Evolutionary conservation across 2,113 vertebrate species (phyloP), one percentile per base, ranked within the genome.

Genomic region (Barbus barbus): DNA sequence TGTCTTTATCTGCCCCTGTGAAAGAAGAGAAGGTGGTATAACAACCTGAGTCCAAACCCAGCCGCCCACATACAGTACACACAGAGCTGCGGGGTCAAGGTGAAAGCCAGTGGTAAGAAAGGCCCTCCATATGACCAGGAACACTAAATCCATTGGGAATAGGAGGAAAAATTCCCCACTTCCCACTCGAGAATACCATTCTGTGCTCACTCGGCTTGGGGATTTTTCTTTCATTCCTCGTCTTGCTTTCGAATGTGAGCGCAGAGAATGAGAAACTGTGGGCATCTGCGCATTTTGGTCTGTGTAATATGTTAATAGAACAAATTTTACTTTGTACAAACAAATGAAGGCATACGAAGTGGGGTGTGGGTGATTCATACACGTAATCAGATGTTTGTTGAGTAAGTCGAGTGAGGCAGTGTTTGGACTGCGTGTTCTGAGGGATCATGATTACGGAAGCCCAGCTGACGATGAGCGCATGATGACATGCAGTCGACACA

Each of bases 121-220:
- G 75, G 13, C 46, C n/a, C 36, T 77, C 38, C 67, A 14, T 87
- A 13, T 76, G 14, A 26, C 67, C 60, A 87, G 48, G 36, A 79
- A 78, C 65, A 63, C 48, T 33, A 36, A 65, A n/a, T n/a, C n/a
- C n/a, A n/a, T n/a, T n/a, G n/a, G n/a, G n/a, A n/a, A n/a, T n/a
- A n/a, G n/a, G n/a, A n/a, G n/a, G n/a, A n/a, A 69, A 85, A 85
- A 85, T 87, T 87, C 84, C 86, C 46, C 5, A 26, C 86, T 83
- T 83, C 84, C 83, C 38, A 85, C 86, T 83, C n/a, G 24, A 48
- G 31, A 82, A 84, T 86, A 80, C 44, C 63, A 78, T 63, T 41
- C 69, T 41, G 44, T 87, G 82, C 51, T 73, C 20, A 22, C 71
- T 61, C 44, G 20, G 36, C 38, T 5, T 33, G 75, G 75, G 58